A percentile compares a stretch with the other conserved stretches of the same genome.
These are phyloP conservation scores for Petrolisthes manimaculis DNA, from an alignment of 2,888 invertebrate species.

Conservation along the genomic window DNA sequence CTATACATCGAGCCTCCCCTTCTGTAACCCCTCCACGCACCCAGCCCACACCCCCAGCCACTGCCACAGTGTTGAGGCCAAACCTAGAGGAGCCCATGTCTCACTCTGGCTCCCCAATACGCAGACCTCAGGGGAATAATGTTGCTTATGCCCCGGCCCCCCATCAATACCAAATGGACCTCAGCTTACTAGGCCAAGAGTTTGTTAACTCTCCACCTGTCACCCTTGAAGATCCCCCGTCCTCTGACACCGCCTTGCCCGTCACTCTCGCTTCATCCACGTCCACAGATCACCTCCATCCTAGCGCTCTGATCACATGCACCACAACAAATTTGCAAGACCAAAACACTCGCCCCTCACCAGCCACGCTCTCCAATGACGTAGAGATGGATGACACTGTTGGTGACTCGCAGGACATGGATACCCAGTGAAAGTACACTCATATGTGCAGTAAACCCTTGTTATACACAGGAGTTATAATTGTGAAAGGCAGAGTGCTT, in stretches of 20 bases:
- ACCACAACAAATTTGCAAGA: no score
- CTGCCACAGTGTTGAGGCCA: background rate
- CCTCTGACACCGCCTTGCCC: no score
- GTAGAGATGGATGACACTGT: constrained; percentile 47
- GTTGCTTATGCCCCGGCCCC: background rate
- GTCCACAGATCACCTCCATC: no score
- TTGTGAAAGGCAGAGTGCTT: background rate
- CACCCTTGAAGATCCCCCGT: no score
- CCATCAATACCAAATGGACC: no score
- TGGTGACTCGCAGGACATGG: constrained; percentile 47
- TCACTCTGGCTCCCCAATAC: constrained; percentile 46
- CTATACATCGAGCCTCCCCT: background rate
- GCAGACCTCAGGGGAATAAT: background rate
- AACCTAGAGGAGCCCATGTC: constrained; percentile 52
- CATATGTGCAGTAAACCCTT: constrained; percentile 12
- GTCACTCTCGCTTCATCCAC: no score
- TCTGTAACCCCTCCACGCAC: background rate
- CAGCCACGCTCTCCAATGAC: constrained; percentile 13
- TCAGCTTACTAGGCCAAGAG: no score
- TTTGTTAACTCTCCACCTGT: no score
- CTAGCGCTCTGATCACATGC: background rate
- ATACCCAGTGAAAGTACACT: background rate
- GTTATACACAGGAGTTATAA: background rate
- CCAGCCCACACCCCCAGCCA: background rate
- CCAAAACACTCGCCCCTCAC: background rate